These are phyloP conservation scores for Pocillopora damicornis DNA, from an alignment of 64 coral and sea anemone species.

Conservation along the genomic window DNA sequence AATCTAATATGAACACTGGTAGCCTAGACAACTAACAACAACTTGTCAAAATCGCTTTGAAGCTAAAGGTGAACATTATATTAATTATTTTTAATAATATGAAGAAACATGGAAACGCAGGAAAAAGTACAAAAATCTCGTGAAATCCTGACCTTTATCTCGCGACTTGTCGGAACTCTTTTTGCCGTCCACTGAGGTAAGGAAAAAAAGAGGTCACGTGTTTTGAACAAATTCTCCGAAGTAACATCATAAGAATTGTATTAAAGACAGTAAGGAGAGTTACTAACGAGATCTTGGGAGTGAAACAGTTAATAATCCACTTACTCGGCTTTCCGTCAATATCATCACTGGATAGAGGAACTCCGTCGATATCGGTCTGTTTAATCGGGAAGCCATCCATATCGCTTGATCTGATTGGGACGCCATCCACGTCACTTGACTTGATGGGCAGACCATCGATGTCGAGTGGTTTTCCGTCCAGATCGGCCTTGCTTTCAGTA, in stretches of 20 bases:
- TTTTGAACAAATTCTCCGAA: no score
- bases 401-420: conserved; percentile 48
- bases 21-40: no score
- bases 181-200: conserved; percentile 35
- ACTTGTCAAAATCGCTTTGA: no score
- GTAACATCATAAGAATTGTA: no score
- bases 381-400: conserved; percentile 79
- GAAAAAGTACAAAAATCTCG: not conserved
- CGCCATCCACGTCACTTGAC: conserved; percentile 55
- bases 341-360: conserved; percentile 32
- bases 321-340: conserved; percentile 78
- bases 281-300: not conserved
- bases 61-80: no score
- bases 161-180: conserved; percentile 49
- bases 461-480: conserved; percentile 61
- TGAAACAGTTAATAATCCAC: not conserved
- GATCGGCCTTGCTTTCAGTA: conserved; percentile 37
- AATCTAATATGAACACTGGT: no score
- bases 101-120: no score
- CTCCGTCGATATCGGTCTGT: conserved; percentile 60
- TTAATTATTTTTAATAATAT: no score
- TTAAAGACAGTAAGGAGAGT: no score
- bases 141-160: conserved; percentile 43
- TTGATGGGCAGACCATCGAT: conserved; percentile 83
- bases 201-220: not conserved